A percentile compares a stretch with the other conserved stretches of the same genome.
Evolutionary conservation across 2,888 invertebrate genomes (phyloP).

Genomic region (Acanthosepion pharaonis): DNA sequence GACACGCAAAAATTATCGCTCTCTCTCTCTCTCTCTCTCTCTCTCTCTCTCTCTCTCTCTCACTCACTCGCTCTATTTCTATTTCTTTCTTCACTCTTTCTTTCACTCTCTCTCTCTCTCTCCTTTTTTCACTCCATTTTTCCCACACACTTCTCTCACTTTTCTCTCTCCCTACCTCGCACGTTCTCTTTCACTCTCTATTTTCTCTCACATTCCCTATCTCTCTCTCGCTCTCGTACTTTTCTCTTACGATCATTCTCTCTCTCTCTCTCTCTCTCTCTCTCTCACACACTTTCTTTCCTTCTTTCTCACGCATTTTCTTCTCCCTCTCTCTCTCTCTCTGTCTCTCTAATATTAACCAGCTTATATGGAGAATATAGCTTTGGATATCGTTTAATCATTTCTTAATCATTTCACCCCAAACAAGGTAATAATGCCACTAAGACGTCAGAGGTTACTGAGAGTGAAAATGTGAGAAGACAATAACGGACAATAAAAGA

Average conservation of each 20-base stretch:
- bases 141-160: neutral
- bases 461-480: too few relatives aligned
- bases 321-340: neutral
- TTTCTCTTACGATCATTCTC: neutral
- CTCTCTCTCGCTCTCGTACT: neutral
- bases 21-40: too few relatives aligned
- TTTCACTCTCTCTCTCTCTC: neutral
- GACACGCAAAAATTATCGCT: neutral
- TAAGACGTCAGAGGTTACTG: too few relatives aligned
- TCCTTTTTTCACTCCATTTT: neutral
- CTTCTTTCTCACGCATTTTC: neutral
- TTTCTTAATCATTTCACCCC: too few relatives aligned
- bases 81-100: neutral
- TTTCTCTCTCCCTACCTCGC: neutral
- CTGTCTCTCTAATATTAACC: neutral
- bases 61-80: too few relatives aligned
- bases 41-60: neutral
- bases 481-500: too few relatives aligned
- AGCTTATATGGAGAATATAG: neutral
- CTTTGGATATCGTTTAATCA: too few relatives aligned
- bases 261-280: too few relatives aligned
- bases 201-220: neutral
- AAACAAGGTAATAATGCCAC: too few relatives aligned
- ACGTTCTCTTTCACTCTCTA: neutral
- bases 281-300: neutral